Base-by-base conservation (phyloP, 1,140 invertebrate species). In the Megalopta genalis region DNA sequence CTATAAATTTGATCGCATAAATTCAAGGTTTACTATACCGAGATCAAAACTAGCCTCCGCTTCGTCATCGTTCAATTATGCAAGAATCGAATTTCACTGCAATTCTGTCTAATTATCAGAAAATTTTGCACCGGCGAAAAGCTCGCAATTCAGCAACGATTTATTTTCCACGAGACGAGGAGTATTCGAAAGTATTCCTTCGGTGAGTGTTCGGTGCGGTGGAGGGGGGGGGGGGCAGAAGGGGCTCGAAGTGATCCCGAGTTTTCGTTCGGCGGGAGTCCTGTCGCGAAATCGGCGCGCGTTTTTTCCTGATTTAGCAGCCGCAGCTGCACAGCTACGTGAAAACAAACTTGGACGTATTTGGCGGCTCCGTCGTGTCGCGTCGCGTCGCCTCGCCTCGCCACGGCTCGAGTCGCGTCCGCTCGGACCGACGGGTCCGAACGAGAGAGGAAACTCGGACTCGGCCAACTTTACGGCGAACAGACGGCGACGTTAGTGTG, bases 311-410 rank as follows among this genome's bases (percentile, higher is more conserved):
- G 65, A 57, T 80, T 80, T 80, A 80, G 73, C 27, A 46, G 23
- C 27, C 39, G 79, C 79, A 76, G 73, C 73, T 76, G 79, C 73
- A n/a, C n/a, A 32, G 32, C 32, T 32, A 32, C 32, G 27, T 59
- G 23, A 42, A 80, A 68, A 54, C 72, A 66, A 80, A 74, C 46
- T 60, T 76, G 64, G 46, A 80, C 79, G 79, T 80, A 80, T 80
- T 80, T 77, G 79, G 79, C 49, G n/a, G 64, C 27, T 25, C 16
- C 7, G 57, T 23, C n/a, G 9, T 12, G 32, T 32, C 32, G 32
- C 39, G 46, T 12, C 46, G 14, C 4, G 1, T 16, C 12, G 46
- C 16, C 46, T 49, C 14, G 14, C 5, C 12, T 5, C 23, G 70
- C 59, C 18, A 46, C 57, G 52, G 27, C 18, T 32, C 27, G 64